phyloP scores from a whole-genome alignment of 2,797 vertebrate genomes.

The Lateolabrax maculatus region DNA sequence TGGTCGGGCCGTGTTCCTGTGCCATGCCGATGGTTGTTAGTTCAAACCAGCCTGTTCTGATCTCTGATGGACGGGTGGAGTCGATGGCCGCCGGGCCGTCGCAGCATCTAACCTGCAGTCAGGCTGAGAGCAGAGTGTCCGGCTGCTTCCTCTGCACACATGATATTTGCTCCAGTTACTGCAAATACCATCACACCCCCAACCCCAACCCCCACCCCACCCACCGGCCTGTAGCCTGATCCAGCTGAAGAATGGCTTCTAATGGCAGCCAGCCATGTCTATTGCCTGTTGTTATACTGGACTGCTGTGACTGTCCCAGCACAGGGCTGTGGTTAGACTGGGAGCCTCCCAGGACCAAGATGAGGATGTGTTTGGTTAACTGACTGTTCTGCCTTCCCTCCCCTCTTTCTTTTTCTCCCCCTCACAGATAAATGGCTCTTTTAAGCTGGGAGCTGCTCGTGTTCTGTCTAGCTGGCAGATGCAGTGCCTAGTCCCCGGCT shows the following conservation, averaged over 20 bases:
- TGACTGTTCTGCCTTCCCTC: slow-evolving; percentile 6
- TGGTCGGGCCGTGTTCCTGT: neutral
- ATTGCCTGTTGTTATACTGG: slow-evolving; percentile 64
- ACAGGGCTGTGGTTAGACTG: slow-evolving; percentile 39
- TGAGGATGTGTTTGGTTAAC: neutral
- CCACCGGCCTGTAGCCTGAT: slow-evolving; percentile 73
- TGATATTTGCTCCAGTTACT: slow-evolving; percentile 80
- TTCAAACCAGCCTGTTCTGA: slow-evolving; percentile 15
- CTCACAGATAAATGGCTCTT: slow-evolving; percentile 96
- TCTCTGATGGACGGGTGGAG: neutral
- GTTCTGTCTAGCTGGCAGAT: slow-evolving; percentile 95
- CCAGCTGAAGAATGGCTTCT: slow-evolving; percentile 81
- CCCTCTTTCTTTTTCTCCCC: neutral
- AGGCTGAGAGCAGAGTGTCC: slow-evolving; percentile 44
- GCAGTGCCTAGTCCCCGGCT: slow-evolving; percentile 97
- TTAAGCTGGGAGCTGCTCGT: slow-evolving; percentile 94
- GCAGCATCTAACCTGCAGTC: slow-evolving; percentile 32
- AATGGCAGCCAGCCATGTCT: slow-evolving; percentile 61
- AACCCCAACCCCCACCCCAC: slow-evolving; percentile 14
- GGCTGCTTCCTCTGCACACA: slow-evolving; percentile 70
- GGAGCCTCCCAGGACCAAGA: slow-evolving; percentile 18
- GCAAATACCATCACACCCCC: slow-evolving; percentile 75
- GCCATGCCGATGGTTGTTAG: slow-evolving; percentile 31
- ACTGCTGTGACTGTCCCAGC: slow-evolving; percentile 36
- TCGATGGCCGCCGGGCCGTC: slow-evolving; percentile 14